A percentile compares a stretch with the other conserved stretches of the same genome.
Conservation (phyloP, 1,140 invertebrate genomes). For the Batillaria attramentaria region DNA sequence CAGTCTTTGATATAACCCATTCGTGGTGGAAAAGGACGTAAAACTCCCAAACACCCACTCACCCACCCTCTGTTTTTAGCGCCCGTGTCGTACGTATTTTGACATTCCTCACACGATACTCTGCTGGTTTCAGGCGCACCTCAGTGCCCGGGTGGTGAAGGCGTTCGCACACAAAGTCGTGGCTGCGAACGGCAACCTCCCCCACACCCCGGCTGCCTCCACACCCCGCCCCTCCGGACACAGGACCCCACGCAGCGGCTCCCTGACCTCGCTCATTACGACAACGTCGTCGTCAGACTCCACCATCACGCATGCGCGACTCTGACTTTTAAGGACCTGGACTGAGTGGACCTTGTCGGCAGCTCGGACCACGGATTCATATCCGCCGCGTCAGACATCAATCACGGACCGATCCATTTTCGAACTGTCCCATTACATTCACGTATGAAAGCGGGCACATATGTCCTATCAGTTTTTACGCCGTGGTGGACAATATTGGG, state of each 20-base stretch:
- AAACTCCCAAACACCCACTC: too few species aligned
- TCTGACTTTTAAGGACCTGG: too few species aligned
- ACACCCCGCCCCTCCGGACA: neutral
- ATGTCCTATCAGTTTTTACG: too few species aligned
- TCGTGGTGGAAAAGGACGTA: too few species aligned
- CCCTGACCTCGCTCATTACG: constrained; percentile 42
- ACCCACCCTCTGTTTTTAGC: neutral
- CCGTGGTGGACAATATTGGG: too few species aligned
- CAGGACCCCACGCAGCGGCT: constrained; percentile 33
- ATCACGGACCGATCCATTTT: too few species aligned
- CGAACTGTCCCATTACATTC: too few species aligned
- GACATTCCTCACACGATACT: neutral
- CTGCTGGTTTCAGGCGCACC: constrained; percentile 48
- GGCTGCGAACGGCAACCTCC: constrained; percentile 54
- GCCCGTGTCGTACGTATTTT: neutral
- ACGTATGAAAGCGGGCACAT: too few species aligned
- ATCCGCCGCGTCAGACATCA: too few species aligned
- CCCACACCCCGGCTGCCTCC: constrained; percentile 10
- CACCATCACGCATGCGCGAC: constrained; percentile 19
- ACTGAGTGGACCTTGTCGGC: too few species aligned
- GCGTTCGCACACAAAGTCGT: constrained; percentile 53
- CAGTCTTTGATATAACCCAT: too few species aligned
- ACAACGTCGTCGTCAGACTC: constrained; percentile 43
- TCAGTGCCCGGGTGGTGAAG: constrained; percentile 58
- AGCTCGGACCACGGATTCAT: too few species aligned